Evolutionary conservation across 2,888 invertebrate species (phyloP).

Genomic region (Leptothorax acervorum): DNA sequence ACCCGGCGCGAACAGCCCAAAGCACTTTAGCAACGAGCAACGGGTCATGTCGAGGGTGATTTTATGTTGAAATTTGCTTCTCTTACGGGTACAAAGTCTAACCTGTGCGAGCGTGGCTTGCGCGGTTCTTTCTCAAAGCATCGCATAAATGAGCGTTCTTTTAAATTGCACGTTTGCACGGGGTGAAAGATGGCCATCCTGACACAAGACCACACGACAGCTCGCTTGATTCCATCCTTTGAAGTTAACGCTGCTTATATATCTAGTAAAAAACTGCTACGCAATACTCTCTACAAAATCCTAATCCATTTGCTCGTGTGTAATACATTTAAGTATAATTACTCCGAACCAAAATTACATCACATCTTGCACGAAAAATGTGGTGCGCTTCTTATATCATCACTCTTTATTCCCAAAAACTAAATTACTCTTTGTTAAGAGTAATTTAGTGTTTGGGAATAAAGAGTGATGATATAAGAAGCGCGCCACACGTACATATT

Average conservation of each 20-base stretch:
- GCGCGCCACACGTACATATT: background rate
- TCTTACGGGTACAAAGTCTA: conserved; percentile 39
- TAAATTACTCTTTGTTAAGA: background rate
- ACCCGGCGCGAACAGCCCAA: conserved; percentile 45
- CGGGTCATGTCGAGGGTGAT: conserved; percentile 43
- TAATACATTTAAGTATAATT: background rate
- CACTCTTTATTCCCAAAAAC: background rate
- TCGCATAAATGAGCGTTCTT: conserved; percentile 48
- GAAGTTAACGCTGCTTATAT: conserved; percentile 27
- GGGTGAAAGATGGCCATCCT: conserved; percentile 26
- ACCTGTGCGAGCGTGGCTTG: conserved; percentile 3
- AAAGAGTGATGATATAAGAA: background rate
- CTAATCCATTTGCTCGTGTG: background rate
- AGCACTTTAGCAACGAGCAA: conserved; percentile 50
- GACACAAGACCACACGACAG: conserved; percentile 22
- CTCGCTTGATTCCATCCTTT: conserved; percentile 11
- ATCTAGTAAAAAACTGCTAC: background rate
- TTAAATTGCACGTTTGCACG: conserved; percentile 51
- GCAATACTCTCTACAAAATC: background rate
- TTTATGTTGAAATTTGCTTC: conserved; percentile 54
- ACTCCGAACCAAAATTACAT: background rate
- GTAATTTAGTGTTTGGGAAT: background rate
- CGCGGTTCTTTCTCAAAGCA: conserved; percentile 39
- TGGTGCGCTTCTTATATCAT: background rate
- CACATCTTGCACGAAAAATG: background rate